Base-by-base conservation (phyloP, 2,113 vertebrate genomes). In the Ictalurus furcatus region DNA sequence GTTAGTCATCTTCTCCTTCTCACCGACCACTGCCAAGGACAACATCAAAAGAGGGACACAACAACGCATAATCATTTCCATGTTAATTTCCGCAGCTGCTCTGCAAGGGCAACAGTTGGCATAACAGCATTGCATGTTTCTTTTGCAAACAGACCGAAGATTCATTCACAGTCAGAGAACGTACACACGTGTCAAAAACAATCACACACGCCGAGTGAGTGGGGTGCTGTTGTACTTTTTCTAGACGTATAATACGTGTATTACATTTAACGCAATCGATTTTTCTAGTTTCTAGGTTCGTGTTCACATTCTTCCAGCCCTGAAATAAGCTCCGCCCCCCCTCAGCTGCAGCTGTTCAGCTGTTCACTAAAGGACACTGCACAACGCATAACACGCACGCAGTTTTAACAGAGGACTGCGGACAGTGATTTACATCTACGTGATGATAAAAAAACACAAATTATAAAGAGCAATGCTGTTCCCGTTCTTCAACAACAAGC, bases 1-100 rank as follows among this genome's bases (percentile, higher is more conserved):
- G 59, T 95, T 93, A 59, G 96, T 96, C 91, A 93, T 92, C 93
- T 96, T 98, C 93, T 99, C 98, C 92, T 98, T 98, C 94, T 99
- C 98, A 88, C 98, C 98, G 85, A 99, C 98, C 95, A 99, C 98
- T 99, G 95, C 78, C 95, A 93, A 90, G 94, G 80, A 84, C 44
- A 90, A 69, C 84, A 90, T 44, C 44, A 69, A 61, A 48, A 61
- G 9, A 28, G 44, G 23, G 30, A 84, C 13, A 83, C 44, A 73
- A 79, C 19, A 74, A 87, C 21, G 56, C 81, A 78, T 37, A 85
- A 76, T 54, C 48, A 82, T 56, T 79, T 79, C 83, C 83, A 85
- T 69, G 88, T 54, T 89, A 56, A 76, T 85, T 52, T 79, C 73
- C 4, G 30, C 40, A 84, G 88, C 83, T 78, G 83, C 48, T 85